A percentile compares a stretch with the other conserved stretches of the same genome.
Conservation (phyloP, 2,797 vertebrate genomes). For the Darevskia nairensis region DNA sequence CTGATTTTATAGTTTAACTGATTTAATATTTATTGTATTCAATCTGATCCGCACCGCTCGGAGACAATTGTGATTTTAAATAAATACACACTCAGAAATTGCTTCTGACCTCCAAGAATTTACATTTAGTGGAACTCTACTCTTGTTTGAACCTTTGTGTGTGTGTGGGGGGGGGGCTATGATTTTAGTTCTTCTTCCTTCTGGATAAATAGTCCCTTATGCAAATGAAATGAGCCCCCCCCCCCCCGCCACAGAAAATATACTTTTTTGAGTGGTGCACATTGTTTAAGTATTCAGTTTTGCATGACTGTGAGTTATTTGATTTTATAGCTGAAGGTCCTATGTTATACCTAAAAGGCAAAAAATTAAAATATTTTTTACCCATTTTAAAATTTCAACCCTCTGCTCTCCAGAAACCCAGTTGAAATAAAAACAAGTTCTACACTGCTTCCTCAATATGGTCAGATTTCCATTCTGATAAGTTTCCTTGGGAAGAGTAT, state of each 20-base stretch:
- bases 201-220: background rate
- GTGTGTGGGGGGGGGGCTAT: no score
- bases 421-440: background rate
- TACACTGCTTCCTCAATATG: background rate
- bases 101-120: background rate
- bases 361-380: background rate
- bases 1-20: no score
- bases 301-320: background rate
- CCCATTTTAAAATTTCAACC: background rate
- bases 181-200: background rate
- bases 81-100: background rate
- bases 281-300: background rate
- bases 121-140: no score
- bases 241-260: no score
- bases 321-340: background rate
- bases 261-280: background rate
- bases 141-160: background rate
- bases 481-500: background rate
- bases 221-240: no score
- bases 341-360: background rate
- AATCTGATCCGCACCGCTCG: accelerated
- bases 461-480: background rate
- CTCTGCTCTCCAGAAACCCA: background rate
- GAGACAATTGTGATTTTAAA: no score
- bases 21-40: no score